Evolutionary conservation across 2,888 invertebrate species (phyloP), one percentile per base, ranked within the genome.

Genomic region (Frankliniella fusca): DNA sequence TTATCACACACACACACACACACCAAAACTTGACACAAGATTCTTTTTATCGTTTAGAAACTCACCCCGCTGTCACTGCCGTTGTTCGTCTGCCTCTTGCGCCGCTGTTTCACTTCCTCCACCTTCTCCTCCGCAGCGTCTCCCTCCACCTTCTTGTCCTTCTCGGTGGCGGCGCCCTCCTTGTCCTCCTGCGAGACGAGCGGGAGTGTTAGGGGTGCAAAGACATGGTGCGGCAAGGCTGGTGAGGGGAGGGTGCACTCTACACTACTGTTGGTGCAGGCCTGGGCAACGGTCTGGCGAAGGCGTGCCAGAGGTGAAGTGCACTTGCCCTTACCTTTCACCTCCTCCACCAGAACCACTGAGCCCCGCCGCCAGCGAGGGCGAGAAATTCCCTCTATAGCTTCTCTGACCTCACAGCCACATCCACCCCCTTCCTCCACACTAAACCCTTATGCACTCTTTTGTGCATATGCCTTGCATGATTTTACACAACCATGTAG

Each of bases 121-220:
- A 82, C 85, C 81, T 86, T 86, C 81, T 86, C 86, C 28, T 85
- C 83, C 49, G 85, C 85, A 28, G 85, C 84, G 82, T 87, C 85
- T 28, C 84, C 81, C 83, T 84, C 84, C 80, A 82, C 81, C 81
- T 84, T 84, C 81, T 83, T 84, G 81, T 83, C 83, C 84, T 85
- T 82, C 86, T 86, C 83, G 85, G 86, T 50, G 84, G 85, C 83
- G 85, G 86, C 84, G 91, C 93, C 92, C 85, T 91, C 90, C 88
- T 93, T 90, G 80, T 89, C 86, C 81, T 89, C 88, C 50, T 88
- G 70, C 12, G 23, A 27, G n/a, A 27, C 10, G 61, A 11, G 61
- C 15, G 61, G 18, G 7, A 18, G 3, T 5, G 38, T 38, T 38
- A 38, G 38, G 38, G 38, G 38, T 38, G 38, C 38, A 38, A 38